Evolutionary conservation across 92 coral and sea anemone genomes (phyloP), one percentile per base, ranked within the genome.

Genomic region (Porites evermanni): DNA sequence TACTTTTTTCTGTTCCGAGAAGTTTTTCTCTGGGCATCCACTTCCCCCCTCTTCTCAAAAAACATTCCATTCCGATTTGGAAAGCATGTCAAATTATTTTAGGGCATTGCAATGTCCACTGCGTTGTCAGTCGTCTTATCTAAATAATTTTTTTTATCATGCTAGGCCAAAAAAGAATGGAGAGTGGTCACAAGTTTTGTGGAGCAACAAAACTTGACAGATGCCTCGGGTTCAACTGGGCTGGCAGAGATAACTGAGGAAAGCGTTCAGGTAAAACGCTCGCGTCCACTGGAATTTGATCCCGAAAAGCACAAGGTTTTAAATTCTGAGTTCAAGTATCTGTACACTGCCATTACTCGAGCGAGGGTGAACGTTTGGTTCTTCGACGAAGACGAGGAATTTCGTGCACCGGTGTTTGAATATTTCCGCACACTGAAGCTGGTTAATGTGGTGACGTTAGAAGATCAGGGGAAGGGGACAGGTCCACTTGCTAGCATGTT

Each of bases 281-380:
- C 91, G 16, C 91, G 96, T 24, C 96, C 96, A 13, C 75, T 93
- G 54, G 79, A 93, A 53, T 93, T 93, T 44, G 85, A 93, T 76
- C 81, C 88, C 2, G 96, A 91, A 71, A 86, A 78, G 60, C 94
- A 93, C 83, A 94, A 89, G 83, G 92, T 94, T 20, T 74, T 94
- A 24, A 89, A 86, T 80, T 91, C 97, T 21, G 97, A 94, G 83
- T 89, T 94, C 76, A 94, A 94, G 84, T 91, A 86, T 78, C 86
- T 94, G 8, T 94, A 94, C 47, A 93, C 96, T 12, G 96, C 96
- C 12, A 84, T 93, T 29, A 93, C 96, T 47, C 91, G 96, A 75
- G 96, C 96, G 11, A 61, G 94, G 60, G 96, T 91, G 1, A 93
- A 93, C 26, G 96, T 93, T 64, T 93, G 96, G 96, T 88, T 93